phyloP scores from a whole-genome alignment of 2,113 vertebrate species.

The Pseudopodoces humilis region DNA sequence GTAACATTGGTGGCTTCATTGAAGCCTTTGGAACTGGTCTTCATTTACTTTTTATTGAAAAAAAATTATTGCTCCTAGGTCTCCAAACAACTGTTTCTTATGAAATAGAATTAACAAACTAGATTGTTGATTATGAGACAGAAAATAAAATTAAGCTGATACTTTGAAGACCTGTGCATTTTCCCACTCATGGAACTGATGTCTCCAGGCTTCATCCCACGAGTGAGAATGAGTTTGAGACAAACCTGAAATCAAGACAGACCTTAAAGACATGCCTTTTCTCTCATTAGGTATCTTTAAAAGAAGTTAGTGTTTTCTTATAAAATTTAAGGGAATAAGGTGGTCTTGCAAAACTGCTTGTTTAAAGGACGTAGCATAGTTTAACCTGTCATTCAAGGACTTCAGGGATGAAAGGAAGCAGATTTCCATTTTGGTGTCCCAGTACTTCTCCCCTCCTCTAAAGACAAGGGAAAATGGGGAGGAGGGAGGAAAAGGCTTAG shows the following conservation, averaged over 20 bases:
- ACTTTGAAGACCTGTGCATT: constrained; percentile 22
- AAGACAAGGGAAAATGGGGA: not conserved
- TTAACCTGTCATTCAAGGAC: not conserved
- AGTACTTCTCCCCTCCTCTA: not conserved
- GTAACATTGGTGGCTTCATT: not conserved
- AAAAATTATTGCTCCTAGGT: not conserved
- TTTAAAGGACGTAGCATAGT: not conserved
- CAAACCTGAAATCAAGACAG: not conserved
- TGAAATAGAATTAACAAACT: not conserved
- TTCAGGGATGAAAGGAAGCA: not conserved
- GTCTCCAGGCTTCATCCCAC: not conserved
- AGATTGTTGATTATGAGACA: not conserved
- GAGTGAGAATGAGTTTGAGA: not conserved
- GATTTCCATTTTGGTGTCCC: not conserved
- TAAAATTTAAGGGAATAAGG: not conserved
- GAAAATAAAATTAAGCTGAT: constrained; percentile 35
- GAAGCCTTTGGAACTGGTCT: constrained; percentile 4
- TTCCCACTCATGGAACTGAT: constrained; percentile 26
- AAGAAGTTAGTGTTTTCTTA: not conserved
- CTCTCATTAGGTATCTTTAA: not conserved
- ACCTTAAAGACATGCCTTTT: constrained; percentile 20
- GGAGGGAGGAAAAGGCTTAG: not conserved
- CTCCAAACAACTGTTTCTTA: not conserved
- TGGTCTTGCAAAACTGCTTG: not conserved
- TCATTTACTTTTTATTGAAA: not conserved